phyloP scores from a whole-genome alignment of 2,113 vertebrate genomes.

The Semnopithecus entellus region DNA sequence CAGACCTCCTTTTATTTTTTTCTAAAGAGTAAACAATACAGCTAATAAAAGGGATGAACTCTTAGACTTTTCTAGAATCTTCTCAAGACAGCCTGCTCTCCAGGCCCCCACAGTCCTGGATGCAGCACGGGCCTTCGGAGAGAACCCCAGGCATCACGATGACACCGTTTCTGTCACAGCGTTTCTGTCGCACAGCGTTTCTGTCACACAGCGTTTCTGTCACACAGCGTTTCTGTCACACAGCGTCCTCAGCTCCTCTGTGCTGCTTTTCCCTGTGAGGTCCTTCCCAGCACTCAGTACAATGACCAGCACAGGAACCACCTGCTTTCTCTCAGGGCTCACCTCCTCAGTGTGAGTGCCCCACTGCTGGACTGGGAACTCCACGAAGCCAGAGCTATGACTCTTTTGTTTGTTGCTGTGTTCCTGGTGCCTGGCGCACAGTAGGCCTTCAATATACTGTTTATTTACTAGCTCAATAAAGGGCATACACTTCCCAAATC shows the following conservation, averaged over 20 bases:
- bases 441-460: not conserved
- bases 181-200: too few relatives aligned
- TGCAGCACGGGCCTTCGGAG: not conserved
- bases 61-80: not conserved
- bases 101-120: too few relatives aligned
- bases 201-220: not conserved
- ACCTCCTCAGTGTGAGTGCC: accelerated
- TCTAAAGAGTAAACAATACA: not conserved
- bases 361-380: not conserved
- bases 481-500: too few relatives aligned
- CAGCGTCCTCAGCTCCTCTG: accelerated
- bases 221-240: too few relatives aligned
- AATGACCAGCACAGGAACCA: accelerated
- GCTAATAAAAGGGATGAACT: not conserved
- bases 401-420: not conserved
- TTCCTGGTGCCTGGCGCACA: not conserved
- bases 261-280: not conserved
- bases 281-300: not conserved
- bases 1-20: not conserved
- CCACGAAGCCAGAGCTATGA: accelerated
- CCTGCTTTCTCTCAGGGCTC: too few relatives aligned
- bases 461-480: not conserved
- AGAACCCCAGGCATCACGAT: too few relatives aligned
- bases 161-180: too few relatives aligned
- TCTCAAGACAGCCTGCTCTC: not conserved